phyloP scores from a whole-genome alignment of 1,140 invertebrate species.

The Dendrolimus kikuchii region DNA sequence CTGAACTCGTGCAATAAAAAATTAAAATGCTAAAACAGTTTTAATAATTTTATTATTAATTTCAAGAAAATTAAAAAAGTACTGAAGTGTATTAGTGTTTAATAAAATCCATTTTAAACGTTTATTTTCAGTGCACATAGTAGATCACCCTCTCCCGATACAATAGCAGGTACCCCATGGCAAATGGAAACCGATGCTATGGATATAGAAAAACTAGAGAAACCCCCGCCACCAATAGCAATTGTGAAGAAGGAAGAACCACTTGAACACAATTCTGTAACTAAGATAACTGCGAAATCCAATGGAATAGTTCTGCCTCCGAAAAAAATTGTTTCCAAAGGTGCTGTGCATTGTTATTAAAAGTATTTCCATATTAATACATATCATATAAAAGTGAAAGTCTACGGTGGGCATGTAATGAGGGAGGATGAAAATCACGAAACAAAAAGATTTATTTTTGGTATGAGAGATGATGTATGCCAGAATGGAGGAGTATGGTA shows the following conservation, averaged over 20 bases:
- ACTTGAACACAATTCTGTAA: conserved; percentile 26
- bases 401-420: no score
- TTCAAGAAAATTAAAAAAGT: no score
- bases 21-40: no score
- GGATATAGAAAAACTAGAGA: conserved; percentile 31
- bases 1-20: no score
- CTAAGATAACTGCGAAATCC: conserved; percentile 33
- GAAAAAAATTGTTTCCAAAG: conserved; percentile 41
- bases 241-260: conserved; percentile 16
- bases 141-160: conserved; percentile 46
- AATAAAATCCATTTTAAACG: conserved; percentile 3
- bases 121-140: conserved; percentile 35
- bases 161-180: conserved; percentile 27
- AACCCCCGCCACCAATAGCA: conserved; percentile 11
- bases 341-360: conserved; percentile 14
- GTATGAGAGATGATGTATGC: no score
- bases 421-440: no score
- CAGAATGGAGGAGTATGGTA: no score
- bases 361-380: no score
- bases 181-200: conserved; percentile 49
- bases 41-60: no score
- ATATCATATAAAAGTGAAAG: no score
- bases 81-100: no score
- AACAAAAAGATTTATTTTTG: no score
- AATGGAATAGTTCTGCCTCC: conserved; percentile 43